These are phyloP conservation scores for Aethes cnicana DNA, from an alignment of 2,888 invertebrate genomes.

Conservation along the genomic window DNA sequence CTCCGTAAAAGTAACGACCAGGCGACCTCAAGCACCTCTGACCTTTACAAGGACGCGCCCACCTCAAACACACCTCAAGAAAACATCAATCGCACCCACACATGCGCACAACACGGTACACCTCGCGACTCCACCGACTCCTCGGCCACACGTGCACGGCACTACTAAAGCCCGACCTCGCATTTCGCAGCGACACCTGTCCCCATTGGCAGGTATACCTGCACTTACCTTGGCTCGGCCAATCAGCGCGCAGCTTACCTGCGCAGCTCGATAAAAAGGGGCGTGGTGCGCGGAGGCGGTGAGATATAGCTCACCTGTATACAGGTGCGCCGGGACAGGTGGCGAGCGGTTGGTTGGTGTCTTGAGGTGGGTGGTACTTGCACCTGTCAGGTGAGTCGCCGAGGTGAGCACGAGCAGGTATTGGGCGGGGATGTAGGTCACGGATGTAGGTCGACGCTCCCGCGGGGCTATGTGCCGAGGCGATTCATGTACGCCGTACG, in stretches of 20 bases:
- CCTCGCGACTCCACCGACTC: conserved; percentile 32
- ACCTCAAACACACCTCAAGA: conserved; percentile 79
- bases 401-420: conserved; percentile 48
- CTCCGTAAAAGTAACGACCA: no score
- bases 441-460: conserved; percentile 31
- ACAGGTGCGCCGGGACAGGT: conserved; percentile 64
- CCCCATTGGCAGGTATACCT: conserved; percentile 59
- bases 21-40: conserved; percentile 33
- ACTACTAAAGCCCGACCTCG: conserved; percentile 35
- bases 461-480: neutral
- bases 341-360: conserved; percentile 54
- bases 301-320: conserved; percentile 52
- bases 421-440: conserved; percentile 54
- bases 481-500: conserved; percentile 29
- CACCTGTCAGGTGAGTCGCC: conserved; percentile 59
- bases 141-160: conserved; percentile 37
- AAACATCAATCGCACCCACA: conserved; percentile 79
- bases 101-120: conserved; percentile 69
- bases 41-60: conserved; percentile 64
- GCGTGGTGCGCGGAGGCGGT: conserved; percentile 63
- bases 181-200: conserved; percentile 28
- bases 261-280: conserved; percentile 79
- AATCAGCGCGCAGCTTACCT: conserved; percentile 79
- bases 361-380: conserved; percentile 49
- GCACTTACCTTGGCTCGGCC: conserved; percentile 61